Percentiles rank a stretch among this genome's conserved stretches.
Evolutionary conservation across 1,140 invertebrate genomes (phyloP).

Genomic region (Ostrea denselamellosa): DNA sequence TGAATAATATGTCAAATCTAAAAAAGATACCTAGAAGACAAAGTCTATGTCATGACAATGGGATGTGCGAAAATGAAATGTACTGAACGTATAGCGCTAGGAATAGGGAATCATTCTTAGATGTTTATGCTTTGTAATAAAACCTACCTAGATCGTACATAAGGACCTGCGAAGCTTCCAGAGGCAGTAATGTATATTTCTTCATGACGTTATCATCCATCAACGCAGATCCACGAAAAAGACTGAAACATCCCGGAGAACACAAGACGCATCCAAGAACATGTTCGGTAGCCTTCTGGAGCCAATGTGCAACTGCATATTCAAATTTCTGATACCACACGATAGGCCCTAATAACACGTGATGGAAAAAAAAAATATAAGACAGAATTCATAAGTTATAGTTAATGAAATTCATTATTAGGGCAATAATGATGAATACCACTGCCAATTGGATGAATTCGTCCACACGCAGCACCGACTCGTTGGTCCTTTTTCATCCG

Average conservation of each 20-base stretch:
- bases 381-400: not conserved
- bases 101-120: no score
- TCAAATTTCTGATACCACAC: conserved; percentile 99
- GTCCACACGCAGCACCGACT: conserved; percentile 82
- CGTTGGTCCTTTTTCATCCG: conserved; percentile 82
- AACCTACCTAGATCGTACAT: conserved; percentile 75
- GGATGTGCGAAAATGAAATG: no score
- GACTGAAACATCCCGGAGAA: conserved; percentile 75
- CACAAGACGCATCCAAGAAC: conserved; percentile 82
- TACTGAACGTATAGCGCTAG: no score
- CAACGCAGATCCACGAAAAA: conserved; percentile 72
- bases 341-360: conserved; percentile 91
- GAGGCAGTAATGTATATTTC: conserved; percentile 71
- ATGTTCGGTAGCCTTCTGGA: conserved; percentile 99
- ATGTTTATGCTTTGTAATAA: not conserved
- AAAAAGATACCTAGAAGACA: no score
- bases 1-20: no score
- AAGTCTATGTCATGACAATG: no score
- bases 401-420: no score
- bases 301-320: conserved; percentile 99
- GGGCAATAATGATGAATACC: conserved; percentile 53
- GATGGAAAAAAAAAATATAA: not conserved
- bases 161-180: conserved; percentile 71
- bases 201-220: conserved; percentile 77
- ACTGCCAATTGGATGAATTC: conserved; percentile 81